A percentile compares a stretch with the other conserved stretches of the same genome.
Conservation (phyloP, 2,888 invertebrate species). For the Macrophya alboannulata region DNA sequence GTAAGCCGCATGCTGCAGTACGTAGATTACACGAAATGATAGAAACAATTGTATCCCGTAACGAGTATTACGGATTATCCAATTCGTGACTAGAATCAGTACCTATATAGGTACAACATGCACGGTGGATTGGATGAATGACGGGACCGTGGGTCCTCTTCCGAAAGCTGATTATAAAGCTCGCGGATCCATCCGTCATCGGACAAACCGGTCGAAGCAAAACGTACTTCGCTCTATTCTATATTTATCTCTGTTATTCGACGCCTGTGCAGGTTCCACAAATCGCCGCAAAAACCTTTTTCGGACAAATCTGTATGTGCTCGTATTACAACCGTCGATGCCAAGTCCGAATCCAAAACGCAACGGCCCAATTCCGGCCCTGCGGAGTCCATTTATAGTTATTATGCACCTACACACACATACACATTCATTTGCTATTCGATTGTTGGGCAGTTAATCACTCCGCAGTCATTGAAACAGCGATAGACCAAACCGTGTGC, state of each 20-base stretch:
- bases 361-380: neutral
- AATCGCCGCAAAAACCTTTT: no score
- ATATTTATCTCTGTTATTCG: neutral
- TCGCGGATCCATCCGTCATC: slow-evolving; percentile 65
- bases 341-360: neutral
- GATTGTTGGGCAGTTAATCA: slow-evolving; percentile 38
- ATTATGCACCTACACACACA: neutral
- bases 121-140: slow-evolving; percentile 63
- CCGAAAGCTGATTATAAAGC: slow-evolving; percentile 75
- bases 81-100: slow-evolving; percentile 69
- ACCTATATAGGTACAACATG: slow-evolving; percentile 55
- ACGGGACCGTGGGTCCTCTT: slow-evolving; percentile 55
- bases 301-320: neutral
- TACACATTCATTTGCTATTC: neutral
- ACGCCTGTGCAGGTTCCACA: neutral
- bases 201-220: slow-evolving; percentile 35
- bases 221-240: neutral
- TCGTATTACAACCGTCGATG: neutral
- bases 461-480: slow-evolving; percentile 13
- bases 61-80: slow-evolving; percentile 71
- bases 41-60: slow-evolving; percentile 72
- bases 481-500: neutral
- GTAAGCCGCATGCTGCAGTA: neutral
- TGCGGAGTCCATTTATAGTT: slow-evolving; percentile 13
- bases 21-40: slow-evolving; percentile 5